Base-by-base conservation (phyloP, 2,888 invertebrate species). In the Bellardia bayeri region DNA sequence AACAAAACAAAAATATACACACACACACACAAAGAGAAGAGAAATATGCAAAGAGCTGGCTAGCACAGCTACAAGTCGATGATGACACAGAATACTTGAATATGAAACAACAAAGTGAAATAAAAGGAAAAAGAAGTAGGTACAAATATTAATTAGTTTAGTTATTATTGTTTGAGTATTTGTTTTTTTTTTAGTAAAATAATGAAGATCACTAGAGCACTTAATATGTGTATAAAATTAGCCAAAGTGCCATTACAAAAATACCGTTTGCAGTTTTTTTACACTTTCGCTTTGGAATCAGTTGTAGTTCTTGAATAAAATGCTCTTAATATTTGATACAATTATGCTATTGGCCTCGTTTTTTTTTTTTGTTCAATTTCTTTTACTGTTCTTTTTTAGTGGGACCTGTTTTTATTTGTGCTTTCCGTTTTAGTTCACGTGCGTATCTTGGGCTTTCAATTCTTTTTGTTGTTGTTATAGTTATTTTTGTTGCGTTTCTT, bases 381-480 rank as follows among this genome's bases (percentile, higher is more conserved):
- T 64, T 49, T 51, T 30, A 61, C 45, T 74, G 16, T 61, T 37
- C n/a, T 33, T 79, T 16, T 78, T 37, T 68, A 61, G 69, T 83
- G 78, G 84, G 58, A 54, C 40, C 69, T 79, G 76, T 76, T 64
- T 66, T 76, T 54, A 16, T 40, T 72, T 45, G n/a, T 71, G 3
- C 33, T 61, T 33, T n/a, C 11, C n/a, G 30, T 23, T 83, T 69
- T 45, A 64, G 45, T 81, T 87, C 81, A 82, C 76, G 78, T 85
- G 72, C 66, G 23, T 88, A 82, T 90, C 85, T 56, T 86, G 42
- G 16, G 45, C 14, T 37, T 63, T 30, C 33, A 84, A 40, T 68
- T 72, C 42, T 66, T 40, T 51, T 40, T 74, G 14, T 82, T 71
- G 74, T 64, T 79, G 3, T 66, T 30, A 23, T 86, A 61, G 61